A percentile compares a stretch with the other conserved stretches of the same genome.
Evolutionary conservation across 2,888 invertebrate species (phyloP).

Genomic region (Drosophila borborema): DNA sequence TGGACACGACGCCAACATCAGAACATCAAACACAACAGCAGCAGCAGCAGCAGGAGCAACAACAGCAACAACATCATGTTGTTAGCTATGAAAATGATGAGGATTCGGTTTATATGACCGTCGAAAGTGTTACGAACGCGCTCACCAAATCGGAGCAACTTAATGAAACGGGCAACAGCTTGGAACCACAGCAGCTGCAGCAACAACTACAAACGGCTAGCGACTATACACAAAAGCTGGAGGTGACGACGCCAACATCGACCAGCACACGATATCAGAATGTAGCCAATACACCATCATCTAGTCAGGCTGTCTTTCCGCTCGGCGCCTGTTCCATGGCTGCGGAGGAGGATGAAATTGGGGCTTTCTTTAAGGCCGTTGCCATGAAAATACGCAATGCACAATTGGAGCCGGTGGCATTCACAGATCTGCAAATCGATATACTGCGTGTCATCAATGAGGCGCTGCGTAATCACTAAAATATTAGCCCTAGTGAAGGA

Average conservation of each 20-base stretch:
- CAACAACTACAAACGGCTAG: constrained; percentile 34
- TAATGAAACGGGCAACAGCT: constrained; percentile 27
- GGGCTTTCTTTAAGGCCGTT: constrained; percentile 83
- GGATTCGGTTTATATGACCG: constrained; percentile 60
- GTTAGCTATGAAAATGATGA: constrained; percentile 62
- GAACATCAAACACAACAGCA: constrained; percentile 52
- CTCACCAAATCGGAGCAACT: constrained; percentile 44
- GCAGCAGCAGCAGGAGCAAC: constrained; percentile 55
- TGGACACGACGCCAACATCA: constrained; percentile 46
- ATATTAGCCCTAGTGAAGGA: not conserved
- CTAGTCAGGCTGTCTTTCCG: constrained; percentile 48
- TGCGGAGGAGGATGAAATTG: constrained; percentile 82
- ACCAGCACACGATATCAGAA: constrained; percentile 38
- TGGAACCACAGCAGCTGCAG: constrained; percentile 52
- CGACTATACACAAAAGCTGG: constrained; percentile 61
- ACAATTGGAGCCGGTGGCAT: constrained; percentile 80
- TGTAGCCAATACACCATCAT: constrained; percentile 50
- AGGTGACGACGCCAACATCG: constrained; percentile 52
- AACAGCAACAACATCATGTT: constrained; percentile 52
- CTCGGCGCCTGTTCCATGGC: constrained; percentile 28
- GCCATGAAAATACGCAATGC: constrained; percentile 84
- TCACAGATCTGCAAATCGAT: constrained; percentile 83
- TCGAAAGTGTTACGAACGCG: constrained; percentile 46
- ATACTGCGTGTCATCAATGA: constrained; percentile 82
- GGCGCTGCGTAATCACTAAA: constrained; percentile 77